Base-by-base conservation (phyloP, 2,113 vertebrate genomes). In the Siniperca knerii region DNA sequence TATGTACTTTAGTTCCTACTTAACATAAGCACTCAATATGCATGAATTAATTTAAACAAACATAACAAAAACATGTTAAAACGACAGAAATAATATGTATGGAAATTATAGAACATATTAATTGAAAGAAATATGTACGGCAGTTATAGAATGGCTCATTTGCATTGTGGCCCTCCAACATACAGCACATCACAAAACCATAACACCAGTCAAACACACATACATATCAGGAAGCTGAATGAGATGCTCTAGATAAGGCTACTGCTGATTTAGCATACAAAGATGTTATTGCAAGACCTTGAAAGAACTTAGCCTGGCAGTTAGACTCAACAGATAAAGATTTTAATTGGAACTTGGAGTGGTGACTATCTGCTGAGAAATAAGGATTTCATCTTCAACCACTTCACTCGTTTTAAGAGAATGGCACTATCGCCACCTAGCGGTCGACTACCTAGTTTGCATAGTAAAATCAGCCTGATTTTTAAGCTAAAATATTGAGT, bases 371-470 rank as follows among this genome's bases (percentile, higher is more conserved):
- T 58, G 9, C 1, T 57, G 52, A 79, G 65, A 83, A 50, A 20
- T 21, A 5, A 44, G 8, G 20, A 7, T 35, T 46, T 29, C 10
- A 21, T 52, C 12, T 6, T 13, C 13, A 4, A 4, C 16, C 21
- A 2, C 8, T 21, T 40, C 2, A 46, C 2, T 35, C 1, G 4
- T 40, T 81, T 58, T 23, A 75, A 76, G 1, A 61, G n/a, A 90
- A 92, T 46, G 60, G 0, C 82, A 54, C 16, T 62, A 73, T 25
- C 65, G 85, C 90, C 92, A 94, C 92, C 94, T 93, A 89, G 79
- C 10, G 92, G 78, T 11, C 12, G 4, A 74, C 6, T 48, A 2
- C 7, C 1, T 25, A 46, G 1, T 23, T 61, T 12, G 50, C 21
- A n/a, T 0, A 0, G 54, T 9, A 21, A 37, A 25, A 37, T 7